These are phyloP conservation scores for Amphiura filiformis DNA, from an alignment of 35 echinoderm and acorn worm genomes.

Conservation along the genomic window DNA sequence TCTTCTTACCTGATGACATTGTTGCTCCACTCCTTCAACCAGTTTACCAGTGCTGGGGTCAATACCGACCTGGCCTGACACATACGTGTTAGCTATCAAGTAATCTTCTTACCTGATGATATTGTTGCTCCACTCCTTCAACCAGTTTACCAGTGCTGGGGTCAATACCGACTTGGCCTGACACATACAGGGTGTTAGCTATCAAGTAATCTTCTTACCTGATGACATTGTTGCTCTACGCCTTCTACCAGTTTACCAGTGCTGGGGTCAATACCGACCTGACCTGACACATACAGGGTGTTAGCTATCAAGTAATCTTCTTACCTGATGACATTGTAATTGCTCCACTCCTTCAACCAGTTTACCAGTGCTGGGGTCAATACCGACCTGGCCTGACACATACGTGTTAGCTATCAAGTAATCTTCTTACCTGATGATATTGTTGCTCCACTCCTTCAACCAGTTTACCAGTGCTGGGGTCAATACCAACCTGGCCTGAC, in stretches of 20 bases:
- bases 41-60: not conserved
- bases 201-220: not conserved
- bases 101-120: not conserved
- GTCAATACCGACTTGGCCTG: not conserved
- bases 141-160: not conserved
- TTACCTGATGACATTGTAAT: not conserved
- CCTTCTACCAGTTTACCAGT: not conserved
- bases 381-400: no score
- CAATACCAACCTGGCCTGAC: not conserved
- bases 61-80: not conserved
- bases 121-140: not conserved
- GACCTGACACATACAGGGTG: no score
- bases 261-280: no score
- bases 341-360: no score
- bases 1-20: not conserved
- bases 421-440: not conserved
- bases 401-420: no score
- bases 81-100: not conserved
- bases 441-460: not conserved
- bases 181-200: no score
- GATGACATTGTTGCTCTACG: not conserved
- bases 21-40: not conserved
- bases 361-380: no score
- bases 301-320: no score
- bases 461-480: not conserved